Evolutionary conservation across 2,797 vertebrate species (phyloP).

Genomic region (Macropus fuliginosus): DNA sequence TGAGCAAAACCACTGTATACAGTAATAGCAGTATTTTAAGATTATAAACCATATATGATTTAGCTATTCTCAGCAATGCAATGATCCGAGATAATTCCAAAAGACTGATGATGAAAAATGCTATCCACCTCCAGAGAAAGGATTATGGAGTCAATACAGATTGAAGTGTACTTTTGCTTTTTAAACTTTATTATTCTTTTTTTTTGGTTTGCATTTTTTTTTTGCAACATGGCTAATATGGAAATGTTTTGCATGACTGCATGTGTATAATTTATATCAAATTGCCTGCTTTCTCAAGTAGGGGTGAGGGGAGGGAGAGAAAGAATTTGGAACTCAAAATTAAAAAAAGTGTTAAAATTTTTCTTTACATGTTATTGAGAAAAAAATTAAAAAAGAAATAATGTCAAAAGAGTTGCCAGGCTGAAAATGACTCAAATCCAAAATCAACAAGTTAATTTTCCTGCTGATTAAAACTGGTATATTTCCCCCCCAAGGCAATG

Average conservation of each 20-base stretch:
- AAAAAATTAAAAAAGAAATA: conserved; percentile 44
- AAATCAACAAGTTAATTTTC: conserved; percentile 20
- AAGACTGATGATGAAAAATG: background rate
- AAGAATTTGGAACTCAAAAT: background rate
- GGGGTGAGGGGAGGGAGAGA: background rate
- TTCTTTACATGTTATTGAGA: background rate
- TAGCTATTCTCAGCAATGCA: background rate
- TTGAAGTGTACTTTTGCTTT: background rate
- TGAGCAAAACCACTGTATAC: background rate
- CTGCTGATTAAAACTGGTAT: background rate
- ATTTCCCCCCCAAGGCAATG: background rate
- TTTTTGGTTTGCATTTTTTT: background rate
- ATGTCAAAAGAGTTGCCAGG: conserved; percentile 9
- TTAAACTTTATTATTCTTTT: background rate
- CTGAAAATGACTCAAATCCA: conserved; percentile 14
- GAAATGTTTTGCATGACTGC: background rate
- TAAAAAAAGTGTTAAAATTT: background rate
- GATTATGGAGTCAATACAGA: background rate
- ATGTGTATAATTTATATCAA: background rate
- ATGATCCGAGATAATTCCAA: background rate
- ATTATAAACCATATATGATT: background rate
- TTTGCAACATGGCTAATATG: background rate
- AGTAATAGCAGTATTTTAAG: background rate
- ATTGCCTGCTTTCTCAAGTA: background rate
- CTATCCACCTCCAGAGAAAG: background rate